Evolutionary conservation across 1,140 invertebrate species (phyloP).

Genomic region (Pachyrhynchus sulphureomaculatus): DNA sequence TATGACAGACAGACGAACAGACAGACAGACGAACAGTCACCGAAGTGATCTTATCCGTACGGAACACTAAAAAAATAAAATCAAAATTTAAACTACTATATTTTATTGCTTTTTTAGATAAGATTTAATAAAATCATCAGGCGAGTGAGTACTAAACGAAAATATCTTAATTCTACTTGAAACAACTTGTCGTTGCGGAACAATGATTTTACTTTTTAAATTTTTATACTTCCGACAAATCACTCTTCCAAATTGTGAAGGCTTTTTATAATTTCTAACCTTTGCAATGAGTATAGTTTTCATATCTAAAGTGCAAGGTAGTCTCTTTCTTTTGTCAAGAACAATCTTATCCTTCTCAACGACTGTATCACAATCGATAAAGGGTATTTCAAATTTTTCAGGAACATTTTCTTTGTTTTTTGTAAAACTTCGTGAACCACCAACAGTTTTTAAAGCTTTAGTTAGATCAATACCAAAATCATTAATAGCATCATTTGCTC

Average conservation of each 20-base stretch:
- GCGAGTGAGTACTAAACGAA: slow-evolving; percentile 63
- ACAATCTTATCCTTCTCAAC: background rate
- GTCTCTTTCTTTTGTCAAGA: slow-evolving; percentile 9
- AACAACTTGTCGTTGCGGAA: background rate
- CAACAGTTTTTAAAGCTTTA: slow-evolving; percentile 35
- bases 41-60: too few species aligned
- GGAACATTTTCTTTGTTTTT: slow-evolving; percentile 20
- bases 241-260: slow-evolving; percentile 56
- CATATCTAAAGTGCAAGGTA: slow-evolving; percentile 46
- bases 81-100: too few species aligned
- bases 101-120: slow-evolving; percentile 14
- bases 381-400: slow-evolving; percentile 40
- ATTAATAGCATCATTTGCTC: slow-evolving; percentile 9
- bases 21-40: too few species aligned
- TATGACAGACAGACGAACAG: too few species aligned
- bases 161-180: slow-evolving; percentile 49
- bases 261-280: slow-evolving; percentile 30
- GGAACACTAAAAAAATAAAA: too few species aligned
- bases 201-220: slow-evolving; percentile 1
- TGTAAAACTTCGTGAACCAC: slow-evolving; percentile 28
- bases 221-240: slow-evolving; percentile 48
- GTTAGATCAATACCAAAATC: slow-evolving; percentile 43
- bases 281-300: slow-evolving; percentile 13
- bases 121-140: slow-evolving; percentile 53
- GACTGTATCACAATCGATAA: slow-evolving; percentile 42